Base-by-base conservation (phyloP, 2,888 invertebrate genomes). In the Nemotelus nigrinus region DNA sequence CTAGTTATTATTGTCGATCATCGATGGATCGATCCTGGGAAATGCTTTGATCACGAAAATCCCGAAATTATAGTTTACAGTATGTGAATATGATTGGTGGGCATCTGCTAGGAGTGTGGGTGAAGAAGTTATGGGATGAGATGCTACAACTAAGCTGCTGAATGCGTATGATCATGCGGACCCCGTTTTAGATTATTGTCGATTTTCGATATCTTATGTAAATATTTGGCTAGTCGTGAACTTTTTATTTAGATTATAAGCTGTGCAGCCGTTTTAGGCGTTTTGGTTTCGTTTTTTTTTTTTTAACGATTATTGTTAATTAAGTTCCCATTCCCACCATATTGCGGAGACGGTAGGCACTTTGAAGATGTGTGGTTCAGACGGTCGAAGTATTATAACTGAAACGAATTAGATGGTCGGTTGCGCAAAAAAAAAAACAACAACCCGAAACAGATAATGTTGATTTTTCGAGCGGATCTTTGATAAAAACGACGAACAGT, bases 141-240 rank as follows among this genome's bases (percentile, higher is more conserved):
- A 65, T 41, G n/a, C 8, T 65, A 8, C 8, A 41, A 65, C 45
- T 45, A 8, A 39, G 63, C 5, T 39, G 41, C 25, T 58, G 25
- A 58, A 25, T 10, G 44, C 43, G 43, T 4, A 63, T n/a, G 63
- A 47, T 47, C 65, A 41, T 65, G 65, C 44, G 65, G 47, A 65
- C 65, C 53, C 10, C 50, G n/a, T 68, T 41, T 43, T 8, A 71
- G 10, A 45, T 65, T 45, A 45, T 57, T 71, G 57, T 71, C 71
- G 25, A 43, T 55, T 55, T 71, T 6, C 55, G 57, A 57, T 71
- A 57, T 55, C 71, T 71, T 55, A 71, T 71, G 71, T 71, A 71
- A 71, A 71, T 71, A 71, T 71, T 71, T 71, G 71, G 71, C 44
- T 71, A 71, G 71, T 71, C 55, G 71, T 71, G 55, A 57, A 71